Conservation (phyloP, 2,113 vertebrate genomes). For the Bos indicus region DNA sequence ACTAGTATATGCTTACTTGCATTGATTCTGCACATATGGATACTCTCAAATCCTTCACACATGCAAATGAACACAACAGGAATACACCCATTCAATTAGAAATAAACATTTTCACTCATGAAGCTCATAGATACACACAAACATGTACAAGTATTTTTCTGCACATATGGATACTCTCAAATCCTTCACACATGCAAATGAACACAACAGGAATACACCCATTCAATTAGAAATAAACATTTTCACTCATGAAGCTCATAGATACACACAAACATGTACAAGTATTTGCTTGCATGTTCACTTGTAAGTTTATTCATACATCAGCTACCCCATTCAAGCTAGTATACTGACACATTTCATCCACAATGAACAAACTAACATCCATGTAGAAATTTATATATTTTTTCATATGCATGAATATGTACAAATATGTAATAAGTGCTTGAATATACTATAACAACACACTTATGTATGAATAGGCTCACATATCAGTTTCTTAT, state of each 20-base stretch:
- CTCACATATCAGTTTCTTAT: no score
- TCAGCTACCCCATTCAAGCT: neutral
- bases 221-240: neutral
- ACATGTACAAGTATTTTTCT: neutral
- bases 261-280: neutral
- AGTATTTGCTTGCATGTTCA: neutral
- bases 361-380: neutral
- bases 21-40: no score
- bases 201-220: neutral
- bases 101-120: neutral
- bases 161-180: neutral
- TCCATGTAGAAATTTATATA: neutral
- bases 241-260: neutral
- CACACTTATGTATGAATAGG: no score
- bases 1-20: no score
- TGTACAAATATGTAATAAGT: neutral
- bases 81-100: neutral
- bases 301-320: neutral
- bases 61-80: neutral
- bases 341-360: neutral
- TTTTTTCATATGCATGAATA: neutral
- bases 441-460: no score
- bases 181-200: neutral
- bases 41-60: neutral
- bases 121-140: neutral